Percentiles rank a stretch among this genome's conserved stretches.
Conservation (phyloP, 2,797 vertebrate genomes). For the Typhlichthys subterraneus region DNA sequence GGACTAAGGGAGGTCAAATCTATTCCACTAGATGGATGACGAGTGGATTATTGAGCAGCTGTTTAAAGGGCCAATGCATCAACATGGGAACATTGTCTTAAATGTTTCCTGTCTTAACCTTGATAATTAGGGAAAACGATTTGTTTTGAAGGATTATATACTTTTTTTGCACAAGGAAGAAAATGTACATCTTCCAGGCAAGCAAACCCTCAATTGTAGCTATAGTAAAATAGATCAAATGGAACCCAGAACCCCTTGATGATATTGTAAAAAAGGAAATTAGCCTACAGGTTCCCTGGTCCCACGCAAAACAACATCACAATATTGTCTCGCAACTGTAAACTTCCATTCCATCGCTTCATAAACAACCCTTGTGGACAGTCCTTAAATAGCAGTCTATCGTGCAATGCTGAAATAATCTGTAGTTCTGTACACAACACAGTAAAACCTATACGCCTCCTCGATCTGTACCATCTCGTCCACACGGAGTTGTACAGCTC, state of each 20-base stretch:
- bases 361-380: constrained; percentile 17
- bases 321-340: constrained; percentile 1
- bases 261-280: constrained; percentile 24
- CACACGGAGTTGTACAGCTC: constrained; percentile 5
- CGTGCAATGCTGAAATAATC: constrained; percentile 18
- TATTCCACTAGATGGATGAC: constrained; percentile 5
- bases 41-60: constrained; percentile 27
- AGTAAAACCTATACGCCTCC: constrained; percentile 41
- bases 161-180: constrained; percentile 25
- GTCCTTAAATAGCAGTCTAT: constrained; percentile 39
- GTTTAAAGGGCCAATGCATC: constrained; percentile 28
- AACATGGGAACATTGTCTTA: constrained; percentile 38
- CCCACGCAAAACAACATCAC: constrained; percentile 3
- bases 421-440: constrained; percentile 30
- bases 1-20: constrained; percentile 16
- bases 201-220: constrained; percentile 33
- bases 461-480: constrained; percentile 37
- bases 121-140: constrained; percentile 41
- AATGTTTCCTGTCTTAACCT: constrained; percentile 38
- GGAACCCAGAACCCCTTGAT: constrained; percentile 17
- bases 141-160: constrained; percentile 39
- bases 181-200: constrained; percentile 31
- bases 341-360: constrained; percentile 10
- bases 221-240: constrained; percentile 17
- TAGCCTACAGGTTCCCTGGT: constrained; percentile 9